Percentiles rank a stretch among this genome's conserved stretches.
phyloP scores from a whole-genome alignment of 2,797 vertebrate genomes.

The Hippocampus kuda region DNA sequence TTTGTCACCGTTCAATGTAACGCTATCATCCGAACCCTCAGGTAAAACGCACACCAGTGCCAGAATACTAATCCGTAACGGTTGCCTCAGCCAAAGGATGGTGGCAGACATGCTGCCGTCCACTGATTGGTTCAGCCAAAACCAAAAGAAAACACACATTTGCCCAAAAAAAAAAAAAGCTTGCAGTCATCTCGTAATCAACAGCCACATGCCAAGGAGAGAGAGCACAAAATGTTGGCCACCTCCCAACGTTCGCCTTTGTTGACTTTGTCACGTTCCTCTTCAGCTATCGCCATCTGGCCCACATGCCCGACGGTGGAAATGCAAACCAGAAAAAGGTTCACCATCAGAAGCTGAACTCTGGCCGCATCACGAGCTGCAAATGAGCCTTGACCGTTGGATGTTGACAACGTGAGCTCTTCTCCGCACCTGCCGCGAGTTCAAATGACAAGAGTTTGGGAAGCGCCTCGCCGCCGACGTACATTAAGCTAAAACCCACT shows the following conservation, averaged over 20 bases:
- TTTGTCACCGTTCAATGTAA: not conserved
- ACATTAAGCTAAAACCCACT: conserved; percentile 1
- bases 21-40: not conserved
- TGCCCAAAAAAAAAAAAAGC: not conserved
- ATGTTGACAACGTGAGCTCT: not conserved
- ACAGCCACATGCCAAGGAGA: not conserved
- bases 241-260: not conserved
- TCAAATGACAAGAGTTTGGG: not conserved
- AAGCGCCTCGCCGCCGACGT: not conserved
- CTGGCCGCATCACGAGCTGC: not conserved
- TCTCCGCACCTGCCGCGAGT: not conserved
- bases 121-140: not conserved
- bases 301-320: not conserved
- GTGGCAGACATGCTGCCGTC: not conserved
- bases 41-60: not conserved
- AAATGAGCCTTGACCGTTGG: not conserved
- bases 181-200: not conserved
- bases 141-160: not conserved
- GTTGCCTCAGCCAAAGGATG: not conserved
- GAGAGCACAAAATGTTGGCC: not conserved
- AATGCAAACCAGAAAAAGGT: not conserved
- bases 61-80: not conserved
- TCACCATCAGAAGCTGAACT: not conserved
- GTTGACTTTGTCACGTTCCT: conserved; percentile 1
- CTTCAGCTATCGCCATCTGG: conserved; percentile 1